Evolutionary conservation across 2,888 invertebrate species (phyloP), one percentile per base, ranked within the genome.

Genomic region (Isoperla grammatica): DNA sequence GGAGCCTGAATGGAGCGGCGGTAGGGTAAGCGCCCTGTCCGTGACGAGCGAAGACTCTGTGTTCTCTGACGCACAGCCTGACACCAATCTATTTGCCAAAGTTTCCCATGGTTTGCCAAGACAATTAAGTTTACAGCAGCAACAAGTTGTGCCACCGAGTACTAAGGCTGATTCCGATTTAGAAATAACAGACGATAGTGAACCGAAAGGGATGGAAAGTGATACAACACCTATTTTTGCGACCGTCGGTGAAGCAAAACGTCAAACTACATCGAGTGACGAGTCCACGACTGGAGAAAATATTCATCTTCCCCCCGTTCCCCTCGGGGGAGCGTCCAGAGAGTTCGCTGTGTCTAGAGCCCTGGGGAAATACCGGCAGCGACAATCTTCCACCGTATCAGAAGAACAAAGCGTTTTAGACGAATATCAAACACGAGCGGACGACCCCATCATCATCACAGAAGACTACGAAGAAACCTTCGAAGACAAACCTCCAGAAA

Each of bases 341-440:
- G 90, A 90, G 71, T 90, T 90, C 73, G 89, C 90, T 0, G 90
- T 90, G 1, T 90, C 90, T 0, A 76, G 90, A 69, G 90, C 90
- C 1, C 75, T 90, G 20, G 90, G 89, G 20, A 89, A 88, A 74
- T 90, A 89, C 70, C 78, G 90, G 48, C 80, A 88, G 65, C 79
- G 86, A 63, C 86, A 87, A 67, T 86, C 86, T 35, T 84, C 85
- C 13, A 84, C 85, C 15, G 77, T 86, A 53, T 84, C 84, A 39
- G 87, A 87, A 68, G 88, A 87, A 64, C 85, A 84, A 69, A 76
- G 79, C 50, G 72, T 69, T 4, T 72, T 73, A 49, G 83, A 84
- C 61, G 78, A 77, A 8, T 75, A 75, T 40, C 74, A 66, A 66
- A 61, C 64, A 61, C 57, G 53, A 39, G 19, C 19, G 2, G 53